Evolutionary conservation across 2,797 vertebrate genomes (phyloP), one percentile per base, ranked within the genome.

Genomic region (Remorina albescens): DNA sequence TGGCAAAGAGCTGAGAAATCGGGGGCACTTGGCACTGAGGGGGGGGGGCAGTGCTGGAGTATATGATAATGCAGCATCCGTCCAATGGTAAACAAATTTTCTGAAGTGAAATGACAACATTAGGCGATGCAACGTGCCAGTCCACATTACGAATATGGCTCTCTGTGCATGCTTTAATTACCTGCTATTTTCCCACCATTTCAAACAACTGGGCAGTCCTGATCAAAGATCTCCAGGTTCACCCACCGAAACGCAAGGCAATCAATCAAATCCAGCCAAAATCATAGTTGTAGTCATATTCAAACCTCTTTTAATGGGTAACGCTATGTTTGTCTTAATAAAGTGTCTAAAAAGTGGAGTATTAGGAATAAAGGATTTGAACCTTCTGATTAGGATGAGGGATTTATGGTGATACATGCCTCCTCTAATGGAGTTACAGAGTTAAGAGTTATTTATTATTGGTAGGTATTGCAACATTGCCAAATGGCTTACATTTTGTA

Each of bases 81-180:
- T 80, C 78, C 81, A 88, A 89, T 74, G 76, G 91, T 92, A 94
- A 94, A 94, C 93, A 92, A 90, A 92, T 93, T 90, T 91, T 92
- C 76, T 82, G 78, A 89, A 91, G 90, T 90, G 82, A 93, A 92
- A 92, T 84, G 76, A 88, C 88, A 91, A 86, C 85, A 91, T 87
- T 89, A 90, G 84, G 80, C 23, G 41, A 82, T 71, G 77, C 70
- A 85, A 80, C 89, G 82, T 83, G 84, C 65, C 36, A 3, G 78
- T 76, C 62, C 68, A 71, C 64, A 80, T 80, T 86, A 66, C 68
- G 70, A 85, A 71, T 72, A 56, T 71, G 69, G 54, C 59, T 60
- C 51, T n/a, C 59, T 69, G 74, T 62, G 50, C 57, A 49, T 16
- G 50, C 44, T 88, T 78, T 77, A 68, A 80, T n/a, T 64, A 74